phyloP scores from a whole-genome alignment of 1,140 invertebrate genomes.

The Saccostrea cuccullata region DNA sequence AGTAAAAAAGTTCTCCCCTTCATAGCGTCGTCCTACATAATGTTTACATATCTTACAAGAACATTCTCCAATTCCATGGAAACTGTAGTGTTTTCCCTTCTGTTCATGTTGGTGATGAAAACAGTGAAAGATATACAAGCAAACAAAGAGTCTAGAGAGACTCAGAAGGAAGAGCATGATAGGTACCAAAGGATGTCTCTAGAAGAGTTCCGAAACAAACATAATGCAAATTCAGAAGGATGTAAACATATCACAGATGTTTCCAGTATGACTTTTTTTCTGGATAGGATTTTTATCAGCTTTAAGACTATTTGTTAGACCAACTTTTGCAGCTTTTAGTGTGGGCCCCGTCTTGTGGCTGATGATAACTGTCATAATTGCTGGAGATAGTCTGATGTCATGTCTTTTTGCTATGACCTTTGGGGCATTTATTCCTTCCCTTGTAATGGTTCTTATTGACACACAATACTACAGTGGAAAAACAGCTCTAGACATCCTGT shows the following conservation, averaged over 20 bases:
- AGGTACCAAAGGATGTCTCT: not conserved
- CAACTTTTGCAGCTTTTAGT: conserved; percentile 92
- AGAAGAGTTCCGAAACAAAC: conserved; percentile 31
- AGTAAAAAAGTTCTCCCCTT: conserved; percentile 81
- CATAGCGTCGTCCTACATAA: conserved; percentile 91
- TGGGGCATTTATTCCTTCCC: conserved; percentile 48
- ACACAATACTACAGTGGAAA: conserved; percentile 64
- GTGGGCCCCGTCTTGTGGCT: conserved; percentile 83
- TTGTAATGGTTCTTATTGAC: conserved; percentile 61
- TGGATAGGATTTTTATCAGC: conserved; percentile 73
- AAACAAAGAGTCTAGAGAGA: not conserved
- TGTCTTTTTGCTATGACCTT: conserved; percentile 25
- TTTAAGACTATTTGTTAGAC: conserved; percentile 93
- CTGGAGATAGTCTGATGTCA: not conserved
- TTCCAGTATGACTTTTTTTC: not conserved
- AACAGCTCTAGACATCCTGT: not conserved
- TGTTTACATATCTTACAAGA: conserved; percentile 88
- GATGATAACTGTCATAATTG: not conserved
- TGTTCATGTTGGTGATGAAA: conserved; percentile 82
- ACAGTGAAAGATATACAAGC: conserved; percentile 80
- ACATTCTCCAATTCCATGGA: conserved; percentile 96
- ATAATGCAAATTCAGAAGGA: not conserved
- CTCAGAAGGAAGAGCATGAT: not conserved
- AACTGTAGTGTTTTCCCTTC: conserved; percentile 86
- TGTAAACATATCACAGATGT: not conserved